Conservation (phyloP, 1,140 invertebrate genomes). For the Anadara kagoshimensis region DNA sequence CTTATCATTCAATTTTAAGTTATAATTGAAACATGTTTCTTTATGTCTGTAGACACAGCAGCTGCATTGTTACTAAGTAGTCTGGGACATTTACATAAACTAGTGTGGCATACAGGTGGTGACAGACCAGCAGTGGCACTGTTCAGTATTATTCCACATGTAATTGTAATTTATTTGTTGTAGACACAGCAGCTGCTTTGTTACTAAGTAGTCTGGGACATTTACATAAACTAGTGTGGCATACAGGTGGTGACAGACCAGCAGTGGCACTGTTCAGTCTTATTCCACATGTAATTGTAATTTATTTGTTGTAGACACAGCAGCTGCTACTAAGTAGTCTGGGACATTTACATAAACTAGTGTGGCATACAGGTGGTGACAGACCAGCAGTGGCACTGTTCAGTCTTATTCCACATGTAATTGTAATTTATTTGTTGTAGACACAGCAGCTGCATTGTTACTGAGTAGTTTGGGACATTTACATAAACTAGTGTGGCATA, state of each 20-base stretch:
- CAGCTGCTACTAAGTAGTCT: conserved; percentile 46
- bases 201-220: conserved; percentile 51
- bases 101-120: conserved; percentile 54
- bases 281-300: conserved; percentile 58
- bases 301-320: conserved; percentile 40
- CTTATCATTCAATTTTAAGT: too few relatives aligned
- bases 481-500: conserved; percentile 56
- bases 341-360: conserved; percentile 49
- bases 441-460: conserved; percentile 45
- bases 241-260: conserved; percentile 49
- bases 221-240: conserved; percentile 56
- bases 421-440: conserved; percentile 16
- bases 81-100: conserved; percentile 50
- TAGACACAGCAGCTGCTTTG: conserved; percentile 45
- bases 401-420: too few relatives aligned
- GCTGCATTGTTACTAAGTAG: conserved; percentile 47
- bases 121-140: conserved; percentile 45
- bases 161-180: not conserved
- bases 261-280: conserved; percentile 53
- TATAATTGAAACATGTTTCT: too few relatives aligned
- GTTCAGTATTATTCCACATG: conserved; percentile 57
- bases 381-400: conserved; percentile 50
- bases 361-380: conserved; percentile 52
- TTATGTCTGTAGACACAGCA: conserved; percentile 29
- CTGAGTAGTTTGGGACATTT: conserved; percentile 52